These are phyloP conservation scores for Bubo bubo DNA, from an alignment of 2,113 vertebrate species.

Conservation along the genomic window DNA sequence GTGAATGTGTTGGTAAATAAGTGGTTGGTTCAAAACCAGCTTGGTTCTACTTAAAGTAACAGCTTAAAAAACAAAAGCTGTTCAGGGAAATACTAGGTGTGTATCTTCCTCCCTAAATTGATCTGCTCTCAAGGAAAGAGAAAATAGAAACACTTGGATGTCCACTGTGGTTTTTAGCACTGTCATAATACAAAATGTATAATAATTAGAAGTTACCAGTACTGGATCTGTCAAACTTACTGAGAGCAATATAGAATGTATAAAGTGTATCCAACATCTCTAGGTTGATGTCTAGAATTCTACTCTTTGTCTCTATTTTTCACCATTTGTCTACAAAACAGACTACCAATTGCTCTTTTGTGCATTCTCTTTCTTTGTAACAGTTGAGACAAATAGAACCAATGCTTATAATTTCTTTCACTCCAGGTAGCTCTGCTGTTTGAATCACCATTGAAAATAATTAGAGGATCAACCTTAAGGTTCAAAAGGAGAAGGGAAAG, in stretches of 20 bases:
- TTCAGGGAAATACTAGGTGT: neutral
- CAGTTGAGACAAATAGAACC: neutral
- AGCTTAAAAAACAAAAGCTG: neutral
- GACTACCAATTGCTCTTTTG: neutral
- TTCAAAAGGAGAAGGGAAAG: neutral
- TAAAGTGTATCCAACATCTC: neutral
- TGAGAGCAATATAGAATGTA: neutral
- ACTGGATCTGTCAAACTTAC: neutral
- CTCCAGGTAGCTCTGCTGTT: neutral
- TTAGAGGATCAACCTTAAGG: neutral
- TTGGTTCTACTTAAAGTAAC: neutral
- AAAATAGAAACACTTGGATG: neutral
- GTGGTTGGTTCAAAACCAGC: neutral
- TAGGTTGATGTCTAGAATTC: neutral
- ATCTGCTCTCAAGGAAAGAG: neutral
- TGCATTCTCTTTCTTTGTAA: neutral
- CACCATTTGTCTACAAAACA: neutral
- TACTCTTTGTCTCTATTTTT: neutral
- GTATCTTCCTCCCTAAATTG: accelerated
- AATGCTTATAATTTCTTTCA: neutral
- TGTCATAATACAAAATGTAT: neutral
- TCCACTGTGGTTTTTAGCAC: neutral
- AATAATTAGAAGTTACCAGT: neutral
- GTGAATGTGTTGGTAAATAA: neutral
- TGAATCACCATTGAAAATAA: neutral